Evolutionary conservation across 37 sponge, comb jelly and placozoan genomes (phyloP), one percentile per base, ranked within the genome.

Genomic region (Cliona cf. orientalis): DNA sequence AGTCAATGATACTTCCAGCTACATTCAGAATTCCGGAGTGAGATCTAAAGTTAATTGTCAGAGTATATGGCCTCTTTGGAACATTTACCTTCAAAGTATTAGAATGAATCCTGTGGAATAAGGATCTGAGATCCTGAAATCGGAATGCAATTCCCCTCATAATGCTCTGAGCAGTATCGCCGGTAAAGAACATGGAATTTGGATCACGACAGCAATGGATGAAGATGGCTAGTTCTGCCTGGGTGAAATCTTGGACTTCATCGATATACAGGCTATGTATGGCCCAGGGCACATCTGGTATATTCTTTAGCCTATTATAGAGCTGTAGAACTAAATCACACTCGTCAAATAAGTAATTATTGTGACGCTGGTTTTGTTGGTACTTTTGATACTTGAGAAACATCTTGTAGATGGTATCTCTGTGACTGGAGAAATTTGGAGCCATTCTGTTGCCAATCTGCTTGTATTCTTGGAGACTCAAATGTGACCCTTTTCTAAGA

Each of bases 71-170:
- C 41, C 72, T 41, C 36, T 72, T 61, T 33, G 82, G 82, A 1
- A 82, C 73, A 22, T 42, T 45, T 0, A 76, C 39, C 0, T 4
- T 17, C 17, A 35, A 32, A 0, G 22, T 39, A 3, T 57, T 66
- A 9, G 68, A 2, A 40, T 77, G 19, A 31, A 73, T 71, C 19
- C 43, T 25, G 45, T 91, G 75, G 32, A 91, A 95, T 17, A 76
- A 61, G 5, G 89, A 85, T 3, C 90, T 74, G 23, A 95, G 80
- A 42, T 95, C 95, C 55, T 85, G 40, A 58, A 95, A 95, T 17
- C 95, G 89, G 49, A 95, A 95, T 44, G 93, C 66, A 37, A 93
- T 89, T 0, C 93, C 93, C 58, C 93, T 63, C 93, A 93, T 93
- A 44, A 93, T 93, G 62, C 91, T 85, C 67, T 93, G 93, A 5